Evolutionary conservation across 2,888 invertebrate genomes (phyloP), one percentile per base, ranked within the genome.

Genomic region (Cantharis lateralis): DNA sequence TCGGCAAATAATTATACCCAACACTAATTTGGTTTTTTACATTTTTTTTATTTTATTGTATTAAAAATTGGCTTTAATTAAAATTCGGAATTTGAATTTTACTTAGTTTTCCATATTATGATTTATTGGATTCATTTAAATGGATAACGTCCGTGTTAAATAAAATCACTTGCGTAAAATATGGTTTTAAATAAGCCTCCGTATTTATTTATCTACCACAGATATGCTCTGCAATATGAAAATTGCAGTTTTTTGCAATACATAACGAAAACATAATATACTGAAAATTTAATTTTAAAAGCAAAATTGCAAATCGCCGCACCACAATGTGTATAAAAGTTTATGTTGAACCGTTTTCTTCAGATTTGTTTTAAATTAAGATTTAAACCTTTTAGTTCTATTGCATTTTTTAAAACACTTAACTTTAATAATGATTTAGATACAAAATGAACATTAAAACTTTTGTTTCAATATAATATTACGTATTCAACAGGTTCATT

Each of bases 1-100:
- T 77, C 62, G 26, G 61, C 69, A 70, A 77, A 77, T 74, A 77
- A 77, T 74, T 71, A 77, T 74, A 71, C 64, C 7, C n/a, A 3
- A n/a, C 32, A 32, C 32, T 32, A 32, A 32, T 32, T 13, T 32
- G 11, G 11, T 13, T 32, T 11, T 48, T n/a, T n/a, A 48, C n/a
- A 48, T 3, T 1, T 48, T 9, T n/a, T 48, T n/a, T 48, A 24
- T 24, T 24, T 7, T 24, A 24, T 24, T n/a, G 13, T 48, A n/a
- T n/a, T n/a, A 48, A 48, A 48, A 48, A 48, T n/a, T 48, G 9
- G 7, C 1, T 48, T 48, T 5, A 48, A 48, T 48, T 48, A 48
- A n/a, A 48, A 48, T 48, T 48, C 48, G n/a, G 9, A 7, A 48
- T 48, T 0, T 11, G 11, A 9, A 11, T 32, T 32, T 32, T 32